Conservation (phyloP, 2,888 invertebrate species). For the Drosophila pseudotalamancana region DNA sequence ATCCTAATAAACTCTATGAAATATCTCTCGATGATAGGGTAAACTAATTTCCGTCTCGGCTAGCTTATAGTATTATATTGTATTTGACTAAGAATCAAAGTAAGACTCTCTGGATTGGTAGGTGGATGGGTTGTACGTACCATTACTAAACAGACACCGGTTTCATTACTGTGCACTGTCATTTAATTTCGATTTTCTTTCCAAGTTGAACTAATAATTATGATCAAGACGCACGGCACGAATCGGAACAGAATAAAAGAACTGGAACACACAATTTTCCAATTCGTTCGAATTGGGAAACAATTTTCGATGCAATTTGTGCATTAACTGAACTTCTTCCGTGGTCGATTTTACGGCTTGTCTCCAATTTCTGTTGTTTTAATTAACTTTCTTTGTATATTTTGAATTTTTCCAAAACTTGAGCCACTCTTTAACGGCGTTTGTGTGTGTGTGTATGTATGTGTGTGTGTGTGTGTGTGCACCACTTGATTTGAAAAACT, state of each 20-base stretch:
- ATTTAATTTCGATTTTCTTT: constrained; percentile 80
- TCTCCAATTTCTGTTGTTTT: constrained; percentile 24
- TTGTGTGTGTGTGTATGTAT: constrained; percentile 3
- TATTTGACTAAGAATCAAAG: background rate
- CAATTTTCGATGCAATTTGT: constrained; percentile 20
- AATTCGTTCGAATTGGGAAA: constrained; percentile 35
- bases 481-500: constrained; percentile 15
- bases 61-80: background rate
- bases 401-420: background rate
- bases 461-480: constrained; percentile 12
- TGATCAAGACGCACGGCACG: constrained; percentile 43
- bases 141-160: constrained; percentile 84
- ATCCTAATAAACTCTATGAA: background rate
- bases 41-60: background rate
- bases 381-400: background rate
- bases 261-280: constrained; percentile 27
- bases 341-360: too few species aligned
- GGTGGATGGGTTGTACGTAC: constrained; percentile 67
- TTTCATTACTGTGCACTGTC: constrained; percentile 84
- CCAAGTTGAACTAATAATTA: constrained; percentile 65
- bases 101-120: background rate
- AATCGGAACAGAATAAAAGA: constrained; percentile 8
- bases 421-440: background rate
- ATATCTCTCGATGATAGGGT: background rate
- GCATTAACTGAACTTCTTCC: constrained; percentile 28